phyloP scores from a whole-genome alignment of 1,140 invertebrate genomes.

The Procambarus clarkii region DNA sequence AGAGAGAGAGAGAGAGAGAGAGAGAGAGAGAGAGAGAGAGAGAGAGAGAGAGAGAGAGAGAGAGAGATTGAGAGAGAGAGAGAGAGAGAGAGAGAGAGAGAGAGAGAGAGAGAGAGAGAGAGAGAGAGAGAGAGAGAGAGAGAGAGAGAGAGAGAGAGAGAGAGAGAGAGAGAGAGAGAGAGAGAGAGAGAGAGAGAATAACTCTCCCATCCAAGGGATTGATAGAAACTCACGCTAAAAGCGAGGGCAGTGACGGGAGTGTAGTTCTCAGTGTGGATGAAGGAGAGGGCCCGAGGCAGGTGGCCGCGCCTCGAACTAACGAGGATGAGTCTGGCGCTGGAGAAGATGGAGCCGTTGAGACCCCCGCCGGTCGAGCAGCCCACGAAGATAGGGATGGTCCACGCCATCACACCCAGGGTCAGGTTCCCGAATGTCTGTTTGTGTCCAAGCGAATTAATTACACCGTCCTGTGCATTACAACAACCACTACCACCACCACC shows the following conservation, averaged over 20 bases:
- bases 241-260: slow-evolving; percentile 90
- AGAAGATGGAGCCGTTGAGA: slow-evolving; percentile 93
- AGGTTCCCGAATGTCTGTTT: slow-evolving; percentile 87
- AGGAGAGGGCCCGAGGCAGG: slow-evolving; percentile 87
- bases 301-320: slow-evolving; percentile 89
- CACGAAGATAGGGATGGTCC: slow-evolving; percentile 92
- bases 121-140: slow-evolving; percentile 13
- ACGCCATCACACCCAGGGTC: slow-evolving; percentile 85
- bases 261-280: slow-evolving; percentile 84
- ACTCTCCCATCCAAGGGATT: too few species aligned
- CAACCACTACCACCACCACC: too few species aligned
- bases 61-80: too few species aligned
- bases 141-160: neutral
- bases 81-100: slow-evolving; percentile 18
- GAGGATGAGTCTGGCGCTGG: slow-evolving; percentile 86
- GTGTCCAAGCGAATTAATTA: too few species aligned
- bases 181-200: too few species aligned
- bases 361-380: slow-evolving; percentile 87
- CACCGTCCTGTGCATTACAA: too few species aligned
- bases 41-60: neutral
- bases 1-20: too few species aligned
- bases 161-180: neutral
- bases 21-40: neutral
- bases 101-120: slow-evolving; percentile 23
- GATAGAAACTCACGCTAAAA: slow-evolving; percentile 84